Percentiles rank a stretch among this genome's conserved stretches.
phyloP scores from a whole-genome alignment of 37 sponge, comb jelly and placozoan genomes.

The Ianthella basta region DNA sequence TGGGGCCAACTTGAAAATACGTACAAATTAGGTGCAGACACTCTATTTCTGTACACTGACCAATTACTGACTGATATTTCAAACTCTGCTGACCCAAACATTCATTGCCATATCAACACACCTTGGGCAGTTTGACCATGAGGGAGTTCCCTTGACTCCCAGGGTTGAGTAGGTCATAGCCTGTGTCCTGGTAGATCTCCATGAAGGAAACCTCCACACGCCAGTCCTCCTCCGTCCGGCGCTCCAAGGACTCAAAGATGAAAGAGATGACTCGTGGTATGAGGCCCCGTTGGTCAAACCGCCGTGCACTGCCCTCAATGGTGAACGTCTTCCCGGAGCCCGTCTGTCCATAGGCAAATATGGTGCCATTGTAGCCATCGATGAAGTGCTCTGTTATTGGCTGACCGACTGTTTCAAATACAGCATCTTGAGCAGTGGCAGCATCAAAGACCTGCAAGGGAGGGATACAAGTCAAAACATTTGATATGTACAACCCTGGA shows the following conservation, averaged over 20 bases:
- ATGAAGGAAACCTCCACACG: conserved; percentile 82
- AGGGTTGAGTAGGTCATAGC: conserved; percentile 90
- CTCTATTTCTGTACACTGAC: too few species aligned
- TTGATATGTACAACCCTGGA: neutral
- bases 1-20: too few species aligned
- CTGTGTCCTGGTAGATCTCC: conserved; percentile 91
- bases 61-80: too few species aligned
- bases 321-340: conserved; percentile 84
- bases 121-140: conserved; percentile 81
- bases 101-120: neutral
- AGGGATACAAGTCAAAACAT: neutral
- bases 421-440: conserved; percentile 58
- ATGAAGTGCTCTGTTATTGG: conserved; percentile 73
- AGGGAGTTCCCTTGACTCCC: conserved; percentile 53
- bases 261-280: conserved; percentile 70
- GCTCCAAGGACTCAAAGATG: conserved; percentile 49
- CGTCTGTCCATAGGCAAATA: conserved; percentile 95
- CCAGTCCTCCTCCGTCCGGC: conserved; percentile 47
- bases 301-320: conserved; percentile 66
- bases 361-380: conserved; percentile 87
- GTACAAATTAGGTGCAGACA: too few species aligned
- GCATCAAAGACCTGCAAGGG: conserved; percentile 60
- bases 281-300: conserved; percentile 76
- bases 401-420: conserved; percentile 62
- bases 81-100: too few species aligned